Percentiles rank a stretch among this genome's conserved stretches.
Evolutionary conservation across 2,888 invertebrate species (phyloP).

Genomic region (Rhaphigaster nebulosa): DNA sequence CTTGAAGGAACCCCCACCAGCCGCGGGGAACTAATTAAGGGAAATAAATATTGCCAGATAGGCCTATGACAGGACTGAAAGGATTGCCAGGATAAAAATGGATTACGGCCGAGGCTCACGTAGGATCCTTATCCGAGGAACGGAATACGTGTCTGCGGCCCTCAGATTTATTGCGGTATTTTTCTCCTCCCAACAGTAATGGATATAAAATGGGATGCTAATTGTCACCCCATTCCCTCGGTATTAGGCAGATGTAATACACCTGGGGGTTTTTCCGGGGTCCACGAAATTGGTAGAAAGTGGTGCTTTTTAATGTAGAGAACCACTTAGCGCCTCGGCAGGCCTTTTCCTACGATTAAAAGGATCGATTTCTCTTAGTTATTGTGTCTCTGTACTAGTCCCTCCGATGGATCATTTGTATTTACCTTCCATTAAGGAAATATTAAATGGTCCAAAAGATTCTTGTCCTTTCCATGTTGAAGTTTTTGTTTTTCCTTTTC

Average conservation of each 20-base stretch:
- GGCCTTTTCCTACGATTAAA: constrained; percentile 53
- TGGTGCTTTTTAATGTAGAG: constrained; percentile 53
- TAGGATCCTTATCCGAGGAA: constrained; percentile 47
- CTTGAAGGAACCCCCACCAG: neutral
- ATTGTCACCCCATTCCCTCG: constrained; percentile 48
- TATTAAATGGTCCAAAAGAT: neutral
- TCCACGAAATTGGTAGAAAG: constrained; percentile 23
- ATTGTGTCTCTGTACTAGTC: neutral
- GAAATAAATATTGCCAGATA: constrained; percentile 56
- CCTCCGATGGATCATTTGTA: neutral
- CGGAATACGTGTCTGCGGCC: constrained; percentile 2
- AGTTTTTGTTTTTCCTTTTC: neutral
- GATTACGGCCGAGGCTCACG: constrained; percentile 29
- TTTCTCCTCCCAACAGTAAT: constrained; percentile 41
- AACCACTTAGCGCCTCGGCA: constrained; percentile 38
- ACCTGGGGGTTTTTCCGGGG: constrained; percentile 34
- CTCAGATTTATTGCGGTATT: constrained; percentile 19
- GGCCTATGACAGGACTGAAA: constrained; percentile 38
- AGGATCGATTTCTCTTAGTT: constrained; percentile 53
- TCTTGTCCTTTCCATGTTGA: neutral
- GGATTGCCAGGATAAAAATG: constrained; percentile 54
- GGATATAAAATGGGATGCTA: constrained; percentile 55
- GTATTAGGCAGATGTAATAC: constrained; percentile 42
- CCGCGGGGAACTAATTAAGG: constrained; percentile 53
- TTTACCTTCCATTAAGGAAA: neutral